A percentile compares a stretch with the other conserved stretches of the same genome.
Conservation (phyloP, 2,797 vertebrate genomes). For the Gallinago stenura region DNA sequence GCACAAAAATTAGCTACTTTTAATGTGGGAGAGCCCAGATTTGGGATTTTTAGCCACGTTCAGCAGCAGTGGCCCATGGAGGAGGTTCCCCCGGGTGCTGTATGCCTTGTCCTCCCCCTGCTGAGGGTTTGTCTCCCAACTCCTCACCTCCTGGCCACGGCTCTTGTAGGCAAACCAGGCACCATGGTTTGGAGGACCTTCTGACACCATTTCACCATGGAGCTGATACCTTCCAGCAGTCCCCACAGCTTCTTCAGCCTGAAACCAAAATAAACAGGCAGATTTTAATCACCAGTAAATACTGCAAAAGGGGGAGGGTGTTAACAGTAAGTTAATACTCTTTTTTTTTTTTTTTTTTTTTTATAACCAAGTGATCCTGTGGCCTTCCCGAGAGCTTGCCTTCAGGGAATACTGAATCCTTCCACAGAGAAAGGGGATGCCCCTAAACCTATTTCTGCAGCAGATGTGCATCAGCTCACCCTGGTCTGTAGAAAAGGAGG, state of each 20-base stretch:
- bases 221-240: slow-evolving; percentile 30
- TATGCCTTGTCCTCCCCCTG: background rate
- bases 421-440: background rate
- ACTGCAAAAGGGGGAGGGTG: background rate
- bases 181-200: background rate
- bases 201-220: background rate
- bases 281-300: background rate
- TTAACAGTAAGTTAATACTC: background rate
- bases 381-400: background rate
- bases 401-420: background rate
- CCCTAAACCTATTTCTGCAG: background rate
- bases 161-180: background rate
- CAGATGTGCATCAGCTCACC: background rate
- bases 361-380: background rate
- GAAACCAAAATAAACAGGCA: background rate
- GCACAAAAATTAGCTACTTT: background rate
- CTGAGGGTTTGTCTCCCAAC: background rate
- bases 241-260: slow-evolving; percentile 60
- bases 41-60: background rate
- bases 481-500: background rate
- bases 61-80: background rate
- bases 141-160: background rate
- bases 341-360: too few relatives aligned
- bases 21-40: background rate
- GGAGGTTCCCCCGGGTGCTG: background rate